Base-by-base conservation (phyloP, 2,113 vertebrate genomes). In the Otolemur garnettii region DNA sequence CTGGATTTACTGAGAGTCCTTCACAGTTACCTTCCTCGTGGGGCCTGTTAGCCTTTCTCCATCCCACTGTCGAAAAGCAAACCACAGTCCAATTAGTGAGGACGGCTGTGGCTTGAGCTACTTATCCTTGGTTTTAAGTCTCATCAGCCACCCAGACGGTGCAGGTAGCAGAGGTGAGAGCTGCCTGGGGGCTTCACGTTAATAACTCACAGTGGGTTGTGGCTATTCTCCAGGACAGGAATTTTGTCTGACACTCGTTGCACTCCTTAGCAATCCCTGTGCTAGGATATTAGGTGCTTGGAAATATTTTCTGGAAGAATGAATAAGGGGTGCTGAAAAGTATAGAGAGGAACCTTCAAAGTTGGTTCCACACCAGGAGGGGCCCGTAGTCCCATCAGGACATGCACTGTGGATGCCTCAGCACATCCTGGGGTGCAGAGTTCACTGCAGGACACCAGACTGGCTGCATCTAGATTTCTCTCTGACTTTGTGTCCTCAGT, bases 401-500 rank as follows among this genome's bases (percentile, higher is more conserved):
- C 4, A 14, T 2, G 11, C n/a, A 0, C 1, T 0, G 1, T 28
- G 62, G 62, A 10, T 75, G 72, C 42, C 1, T 14, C 7, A 2
- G 6, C 0, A 2, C 0, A 0, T 19, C 42, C 9, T 0, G 0
- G 0, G 0, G 5, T 1, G 6, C 35, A 5, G 5, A 0, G 22
- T 13, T 33, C 2, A 0, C 69, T 33, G 6, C 1, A 7, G 18
- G 2, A 0, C 38, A 0, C 24, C 7, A 0, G 5, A 2, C 11
- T 0, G 6, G 18, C 30, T 45, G 8, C 24, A 30, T 22, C 1
- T 28, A 53, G 64, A 9, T 55, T n/a, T 86, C 35, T 1, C 0
- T 77, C 11, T 91, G 69, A 30, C 81, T 38, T 69, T 97, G 79
- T 97, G 14, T 95, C 50, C 75, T 80, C 96, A 99, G 99, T 99